Evolutionary conservation across 2,797 vertebrate genomes (phyloP).

Genomic region (Micrastur ruficollis): DNA sequence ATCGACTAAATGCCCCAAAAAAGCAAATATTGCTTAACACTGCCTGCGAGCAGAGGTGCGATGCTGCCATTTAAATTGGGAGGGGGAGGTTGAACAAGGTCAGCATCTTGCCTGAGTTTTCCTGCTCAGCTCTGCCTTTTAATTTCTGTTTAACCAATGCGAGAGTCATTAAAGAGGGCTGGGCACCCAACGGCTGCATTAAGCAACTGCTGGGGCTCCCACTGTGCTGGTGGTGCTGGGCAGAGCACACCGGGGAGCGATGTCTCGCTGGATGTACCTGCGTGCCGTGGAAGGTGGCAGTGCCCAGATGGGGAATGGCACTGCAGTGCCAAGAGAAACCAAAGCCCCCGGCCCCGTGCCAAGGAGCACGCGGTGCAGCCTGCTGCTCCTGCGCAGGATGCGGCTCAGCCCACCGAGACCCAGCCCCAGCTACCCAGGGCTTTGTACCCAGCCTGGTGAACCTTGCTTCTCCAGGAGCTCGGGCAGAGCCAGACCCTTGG

Average conservation of each 20-base stretch:
- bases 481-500: not conserved
- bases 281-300: not conserved
- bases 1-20: not conserved
- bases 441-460: not conserved
- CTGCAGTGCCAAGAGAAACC: not conserved
- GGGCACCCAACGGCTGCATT: accelerated
- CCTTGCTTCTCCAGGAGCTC: accelerated
- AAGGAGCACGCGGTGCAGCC: accelerated
- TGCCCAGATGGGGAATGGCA: not conserved
- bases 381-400: not conserved
- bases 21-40: not conserved
- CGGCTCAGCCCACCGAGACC: accelerated
- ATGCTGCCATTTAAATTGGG: not conserved
- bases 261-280: accelerated
- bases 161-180: not conserved
- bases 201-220: not conserved
- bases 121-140: not conserved
- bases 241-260: accelerated
- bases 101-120: not conserved
- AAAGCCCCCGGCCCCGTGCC: not conserved
- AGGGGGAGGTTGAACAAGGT: not conserved
- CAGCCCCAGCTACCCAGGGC: accelerated
- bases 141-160: accelerated
- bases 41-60: accelerated
- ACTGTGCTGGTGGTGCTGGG: not conserved